Conservation (phyloP, 2,888 invertebrate genomes). For the Trachelus stipa region DNA sequence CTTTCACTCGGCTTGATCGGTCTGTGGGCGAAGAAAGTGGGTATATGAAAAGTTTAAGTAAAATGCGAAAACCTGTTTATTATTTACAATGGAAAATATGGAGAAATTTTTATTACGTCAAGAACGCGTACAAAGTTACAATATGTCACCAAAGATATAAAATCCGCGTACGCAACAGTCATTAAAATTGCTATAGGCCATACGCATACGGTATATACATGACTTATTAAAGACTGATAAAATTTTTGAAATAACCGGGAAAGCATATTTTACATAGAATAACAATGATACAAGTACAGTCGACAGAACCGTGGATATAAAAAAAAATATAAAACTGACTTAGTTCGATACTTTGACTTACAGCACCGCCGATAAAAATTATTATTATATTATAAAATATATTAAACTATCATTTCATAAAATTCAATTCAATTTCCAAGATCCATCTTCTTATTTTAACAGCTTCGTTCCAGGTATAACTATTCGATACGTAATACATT, state of each 20-base stretch:
- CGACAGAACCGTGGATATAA: not conserved
- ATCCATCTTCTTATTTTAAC: not conserved
- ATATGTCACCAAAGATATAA: not conserved
- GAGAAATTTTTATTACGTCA: not conserved
- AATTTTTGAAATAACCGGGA: not conserved
- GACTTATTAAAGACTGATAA: not conserved
- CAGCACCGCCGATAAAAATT: not conserved
- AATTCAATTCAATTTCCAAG: not conserved
- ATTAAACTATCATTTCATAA: not conserved
- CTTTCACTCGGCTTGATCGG: not conserved
- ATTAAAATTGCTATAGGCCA: not conserved
- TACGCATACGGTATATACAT: not conserved
- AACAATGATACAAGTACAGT: not conserved
- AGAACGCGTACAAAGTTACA: not conserved
- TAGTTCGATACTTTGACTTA: not conserved
- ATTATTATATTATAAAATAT: not conserved
- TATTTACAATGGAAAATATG: not conserved
- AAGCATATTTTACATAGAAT: not conserved
- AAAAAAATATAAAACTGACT: not conserved
- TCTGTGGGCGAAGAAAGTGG: not conserved
- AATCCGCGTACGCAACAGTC: not conserved
- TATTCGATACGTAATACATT: not conserved
- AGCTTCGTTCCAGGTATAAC: not conserved
- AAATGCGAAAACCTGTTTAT: slow-evolving; percentile 1
- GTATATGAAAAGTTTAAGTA: not conserved